These are phyloP conservation scores for Tetramorium simillimum DNA, from an alignment of 1,140 invertebrate genomes.

Conservation along the genomic window DNA sequence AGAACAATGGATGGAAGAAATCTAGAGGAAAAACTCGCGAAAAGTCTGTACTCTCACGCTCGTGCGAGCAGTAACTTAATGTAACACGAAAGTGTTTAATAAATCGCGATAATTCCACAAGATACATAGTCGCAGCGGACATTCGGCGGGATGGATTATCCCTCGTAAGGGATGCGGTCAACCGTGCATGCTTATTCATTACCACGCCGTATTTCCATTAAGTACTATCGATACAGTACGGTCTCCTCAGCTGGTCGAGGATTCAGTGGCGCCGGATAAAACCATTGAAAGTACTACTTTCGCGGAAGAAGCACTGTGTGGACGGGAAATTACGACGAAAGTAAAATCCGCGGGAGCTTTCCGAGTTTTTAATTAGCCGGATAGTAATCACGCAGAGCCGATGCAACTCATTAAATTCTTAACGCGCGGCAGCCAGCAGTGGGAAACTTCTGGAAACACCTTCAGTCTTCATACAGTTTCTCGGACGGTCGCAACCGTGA, in stretches of 20 bases:
- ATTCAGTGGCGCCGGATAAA: not conserved
- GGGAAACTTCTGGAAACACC: not conserved
- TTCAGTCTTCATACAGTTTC: not conserved
- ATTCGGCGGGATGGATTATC: not conserved
- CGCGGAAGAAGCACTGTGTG: not conserved
- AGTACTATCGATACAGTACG: not conserved
- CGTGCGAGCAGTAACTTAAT: not conserved
- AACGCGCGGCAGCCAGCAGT: not conserved
- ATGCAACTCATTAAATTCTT: constrained; percentile 34
- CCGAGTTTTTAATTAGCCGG: constrained; percentile 13
- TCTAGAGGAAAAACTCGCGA: not conserved
- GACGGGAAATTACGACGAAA: not conserved
- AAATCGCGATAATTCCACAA: not conserved
- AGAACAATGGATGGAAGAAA: not conserved
- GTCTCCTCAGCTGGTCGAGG: not conserved
- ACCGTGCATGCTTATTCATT: not conserved
- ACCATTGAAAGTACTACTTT: not conserved
- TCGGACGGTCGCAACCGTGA: not conserved
- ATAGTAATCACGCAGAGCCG: not conserved
- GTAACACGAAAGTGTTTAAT: not conserved
- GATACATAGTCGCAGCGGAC: not conserved
- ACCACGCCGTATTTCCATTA: not conserved
- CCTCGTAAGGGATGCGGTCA: not conserved
- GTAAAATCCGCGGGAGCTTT: not conserved
- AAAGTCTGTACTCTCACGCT: not conserved